phyloP scores from a whole-genome alignment of 2,888 invertebrate species.

The Sarcophaga variegata region DNA sequence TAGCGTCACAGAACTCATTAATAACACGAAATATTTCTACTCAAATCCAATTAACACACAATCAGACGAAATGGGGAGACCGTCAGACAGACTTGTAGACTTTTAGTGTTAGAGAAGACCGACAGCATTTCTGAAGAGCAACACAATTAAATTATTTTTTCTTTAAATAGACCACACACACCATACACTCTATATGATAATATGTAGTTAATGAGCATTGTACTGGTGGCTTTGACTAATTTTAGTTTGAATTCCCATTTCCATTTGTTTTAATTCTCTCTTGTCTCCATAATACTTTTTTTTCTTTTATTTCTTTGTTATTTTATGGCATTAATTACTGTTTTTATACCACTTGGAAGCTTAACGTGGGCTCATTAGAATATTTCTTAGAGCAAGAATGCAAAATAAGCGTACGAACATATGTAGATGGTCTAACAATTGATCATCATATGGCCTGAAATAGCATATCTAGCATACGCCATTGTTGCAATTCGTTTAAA shows the following conservation, averaged over 20 bases:
- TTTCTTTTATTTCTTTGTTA: not conserved
- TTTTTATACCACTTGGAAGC: not conserved
- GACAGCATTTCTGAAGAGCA: constrained; percentile 10
- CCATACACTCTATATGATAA: not conserved
- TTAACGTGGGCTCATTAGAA: not conserved
- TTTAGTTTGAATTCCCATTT: not conserved
- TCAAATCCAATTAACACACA: constrained; percentile 68
- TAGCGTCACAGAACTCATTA: constrained; percentile 66
- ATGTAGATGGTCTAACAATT: too few species aligned
- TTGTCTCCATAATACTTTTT: too few species aligned
- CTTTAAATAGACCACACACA: constrained; percentile 61
- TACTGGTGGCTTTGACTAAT: not conserved
- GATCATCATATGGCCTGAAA: too few species aligned
- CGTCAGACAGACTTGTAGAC: constrained; percentile 9
- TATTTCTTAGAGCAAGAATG: not conserved
- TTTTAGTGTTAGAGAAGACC: constrained; percentile 2
- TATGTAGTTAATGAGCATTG: not conserved
- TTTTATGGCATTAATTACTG: not conserved
- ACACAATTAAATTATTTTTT: constrained; percentile 61
- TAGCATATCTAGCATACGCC: too few species aligned
- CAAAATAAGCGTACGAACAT: not conserved
- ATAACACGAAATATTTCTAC: constrained; percentile 69
- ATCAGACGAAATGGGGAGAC: constrained; percentile 26
- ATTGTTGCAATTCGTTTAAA: too few species aligned
- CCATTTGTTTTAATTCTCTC: too few species aligned